Evolutionary conservation across 2,113 vertebrate genomes (phyloP).

Genomic region (Proterorhinus semilunaris): DNA sequence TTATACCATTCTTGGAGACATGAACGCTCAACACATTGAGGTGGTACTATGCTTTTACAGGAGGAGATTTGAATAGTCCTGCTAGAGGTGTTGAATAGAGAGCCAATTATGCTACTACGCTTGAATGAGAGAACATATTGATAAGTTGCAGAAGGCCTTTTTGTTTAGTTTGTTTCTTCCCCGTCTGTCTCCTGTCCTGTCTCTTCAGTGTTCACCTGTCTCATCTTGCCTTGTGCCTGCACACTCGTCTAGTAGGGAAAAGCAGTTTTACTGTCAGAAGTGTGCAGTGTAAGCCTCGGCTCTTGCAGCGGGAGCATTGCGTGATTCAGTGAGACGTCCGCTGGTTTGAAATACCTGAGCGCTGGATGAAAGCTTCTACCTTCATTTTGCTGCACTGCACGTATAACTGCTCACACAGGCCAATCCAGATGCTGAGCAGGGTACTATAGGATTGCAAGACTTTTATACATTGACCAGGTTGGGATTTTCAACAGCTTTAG

Average conservation of each 20-base stretch:
- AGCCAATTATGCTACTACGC: too few species aligned
- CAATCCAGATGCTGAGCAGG: conserved; percentile 9
- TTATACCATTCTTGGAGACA: background rate
- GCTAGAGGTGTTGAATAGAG: too few species aligned
- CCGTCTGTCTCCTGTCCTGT: background rate
- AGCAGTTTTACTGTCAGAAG: conserved; percentile 17
- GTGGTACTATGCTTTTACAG: too few species aligned
- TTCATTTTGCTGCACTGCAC: conserved; percentile 17
- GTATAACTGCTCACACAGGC: conserved; percentile 13
- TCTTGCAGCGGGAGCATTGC: conserved; percentile 9
- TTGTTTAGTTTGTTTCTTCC: background rate
- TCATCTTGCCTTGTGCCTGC: conserved; percentile 28
- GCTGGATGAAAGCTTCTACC: conserved; percentile 29
- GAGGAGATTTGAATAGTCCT: too few species aligned
- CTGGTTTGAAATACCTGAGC: conserved; percentile 32
- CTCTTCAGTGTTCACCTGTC: conserved; percentile 8
- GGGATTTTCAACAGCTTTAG: background rate
- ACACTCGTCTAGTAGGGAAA: conserved; percentile 14
- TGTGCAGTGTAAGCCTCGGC: conserved; percentile 1
- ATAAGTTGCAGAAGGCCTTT: too few species aligned
- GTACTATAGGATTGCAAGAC: background rate
- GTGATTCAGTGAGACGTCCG: conserved; percentile 17
- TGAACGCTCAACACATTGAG: too few species aligned
- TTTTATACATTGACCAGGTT: background rate
- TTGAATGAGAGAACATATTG: too few species aligned